Evolutionary conservation across 2,797 vertebrate species (phyloP).

Genomic region (Crocidura indochinensis): DNA sequence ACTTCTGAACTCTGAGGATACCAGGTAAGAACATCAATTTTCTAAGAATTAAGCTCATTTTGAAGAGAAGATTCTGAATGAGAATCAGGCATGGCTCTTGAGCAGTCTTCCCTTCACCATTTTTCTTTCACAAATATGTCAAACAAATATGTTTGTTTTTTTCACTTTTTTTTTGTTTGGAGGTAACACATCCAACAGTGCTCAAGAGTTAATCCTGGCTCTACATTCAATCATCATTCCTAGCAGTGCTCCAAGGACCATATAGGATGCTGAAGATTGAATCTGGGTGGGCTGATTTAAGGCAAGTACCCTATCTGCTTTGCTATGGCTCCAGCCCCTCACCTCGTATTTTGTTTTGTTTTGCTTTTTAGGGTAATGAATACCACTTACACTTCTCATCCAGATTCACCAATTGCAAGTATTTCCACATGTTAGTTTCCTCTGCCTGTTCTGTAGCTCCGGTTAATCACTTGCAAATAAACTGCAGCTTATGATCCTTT

Average conservation of each 20-base stretch:
- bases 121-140: not conserved
- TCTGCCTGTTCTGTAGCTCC: not conserved
- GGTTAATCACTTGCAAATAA: not conserved
- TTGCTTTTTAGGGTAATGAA: not conserved
- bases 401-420: not conserved
- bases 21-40: not conserved
- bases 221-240: too few species aligned
- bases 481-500: not conserved
- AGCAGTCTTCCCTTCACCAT: not conserved
- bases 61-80: constrained; percentile 3
- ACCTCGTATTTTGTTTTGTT: too few species aligned
- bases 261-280: too few species aligned
- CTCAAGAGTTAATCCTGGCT: too few species aligned
- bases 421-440: not conserved
- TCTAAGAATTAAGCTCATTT: constrained; percentile 18
- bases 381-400: not conserved
- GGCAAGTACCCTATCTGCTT: too few species aligned
- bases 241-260: too few species aligned
- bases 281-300: too few species aligned
- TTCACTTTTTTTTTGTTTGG: too few species aligned
- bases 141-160: not conserved
- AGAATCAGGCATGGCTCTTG: not conserved
- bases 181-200: too few species aligned
- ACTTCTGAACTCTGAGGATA: constrained; percentile 17
- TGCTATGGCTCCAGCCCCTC: too few species aligned